Conservation (phyloP, 1,140 invertebrate species). For the Ephestia elutella region DNA sequence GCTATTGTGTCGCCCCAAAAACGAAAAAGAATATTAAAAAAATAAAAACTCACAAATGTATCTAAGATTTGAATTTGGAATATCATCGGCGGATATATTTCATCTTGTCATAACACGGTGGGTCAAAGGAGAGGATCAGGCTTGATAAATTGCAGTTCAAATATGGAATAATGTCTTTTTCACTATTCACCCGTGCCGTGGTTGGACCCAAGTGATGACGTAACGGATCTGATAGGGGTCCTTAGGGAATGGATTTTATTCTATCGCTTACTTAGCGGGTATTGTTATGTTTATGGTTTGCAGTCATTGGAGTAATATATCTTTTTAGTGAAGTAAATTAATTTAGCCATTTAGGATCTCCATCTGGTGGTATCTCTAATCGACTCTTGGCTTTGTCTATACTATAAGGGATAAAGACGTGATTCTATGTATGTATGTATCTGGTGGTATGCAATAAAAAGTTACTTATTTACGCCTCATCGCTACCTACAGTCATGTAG, state of each 20-base stretch:
- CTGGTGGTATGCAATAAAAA: too few species aligned
- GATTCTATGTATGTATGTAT: too few species aligned
- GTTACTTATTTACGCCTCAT: too few species aligned
- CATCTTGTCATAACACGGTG: slow-evolving; percentile 71
- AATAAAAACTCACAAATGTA: slow-evolving; percentile 49
- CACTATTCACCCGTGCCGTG: slow-evolving; percentile 49
- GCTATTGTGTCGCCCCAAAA: slow-evolving; percentile 33
- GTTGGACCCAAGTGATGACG: slow-evolving; percentile 56
- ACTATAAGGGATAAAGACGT: too few species aligned
- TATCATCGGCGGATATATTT: slow-evolving; percentile 67
- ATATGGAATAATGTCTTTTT: slow-evolving; percentile 73
- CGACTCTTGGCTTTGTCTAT: too few species aligned
- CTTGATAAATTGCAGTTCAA: slow-evolving; percentile 70
- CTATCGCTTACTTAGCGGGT: neutral
- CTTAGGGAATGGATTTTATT: slow-evolving; percentile 17
- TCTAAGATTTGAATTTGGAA: slow-evolving; percentile 59
- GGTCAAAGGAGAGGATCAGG: slow-evolving; percentile 61
- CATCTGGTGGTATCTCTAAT: too few species aligned
- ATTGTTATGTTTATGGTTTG: neutral
- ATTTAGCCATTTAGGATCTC: neutral
- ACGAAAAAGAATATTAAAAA: slow-evolving; percentile 33
- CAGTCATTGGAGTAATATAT: neutral
- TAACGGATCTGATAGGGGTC: slow-evolving; percentile 40
- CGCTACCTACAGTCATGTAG: too few species aligned
- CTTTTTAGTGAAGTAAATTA: neutral